phyloP scores from a whole-genome alignment of 2,888 invertebrate genomes.

The Cephus rjabovi region DNA sequence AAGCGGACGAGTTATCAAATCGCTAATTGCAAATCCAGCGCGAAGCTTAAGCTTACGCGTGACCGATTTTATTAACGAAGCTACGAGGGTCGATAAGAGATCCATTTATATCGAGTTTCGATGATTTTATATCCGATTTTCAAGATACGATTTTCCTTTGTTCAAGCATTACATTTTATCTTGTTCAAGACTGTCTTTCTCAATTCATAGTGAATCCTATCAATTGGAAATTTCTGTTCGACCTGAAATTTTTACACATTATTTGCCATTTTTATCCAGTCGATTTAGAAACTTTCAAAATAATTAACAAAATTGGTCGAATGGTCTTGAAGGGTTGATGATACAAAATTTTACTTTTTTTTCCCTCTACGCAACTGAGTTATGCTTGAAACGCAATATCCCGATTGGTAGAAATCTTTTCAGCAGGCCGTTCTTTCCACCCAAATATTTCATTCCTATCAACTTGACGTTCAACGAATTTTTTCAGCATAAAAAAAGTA shows the following conservation, averaged over 20 bases:
- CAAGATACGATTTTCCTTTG: not conserved
- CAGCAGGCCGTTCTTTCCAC: not conserved
- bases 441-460: not conserved
- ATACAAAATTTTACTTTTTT: too few species aligned
- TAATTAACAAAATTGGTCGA: constrained; percentile 25
- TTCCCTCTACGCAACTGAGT: constrained; percentile 8
- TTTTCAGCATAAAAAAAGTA: too few species aligned
- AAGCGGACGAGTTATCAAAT: constrained; percentile 56
- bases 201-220: too few species aligned
- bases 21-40: constrained; percentile 50
- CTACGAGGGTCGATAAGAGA: too few species aligned
- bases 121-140: too few species aligned
- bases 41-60: not conserved
- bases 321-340: too few species aligned
- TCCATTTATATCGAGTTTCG: too few species aligned
- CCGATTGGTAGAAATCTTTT: constrained; percentile 12
- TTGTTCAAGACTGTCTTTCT: too few species aligned
- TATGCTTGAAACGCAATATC: constrained; percentile 37
- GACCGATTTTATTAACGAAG: too few species aligned
- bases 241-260: too few species aligned
- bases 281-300: constrained; percentile 27
- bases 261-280: not conserved
- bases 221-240: too few species aligned
- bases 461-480: too few species aligned
- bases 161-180: not conserved